Evolutionary conservation across 2,113 vertebrate genomes (phyloP).

Genomic region (Pachypanchax playfairii): DNA sequence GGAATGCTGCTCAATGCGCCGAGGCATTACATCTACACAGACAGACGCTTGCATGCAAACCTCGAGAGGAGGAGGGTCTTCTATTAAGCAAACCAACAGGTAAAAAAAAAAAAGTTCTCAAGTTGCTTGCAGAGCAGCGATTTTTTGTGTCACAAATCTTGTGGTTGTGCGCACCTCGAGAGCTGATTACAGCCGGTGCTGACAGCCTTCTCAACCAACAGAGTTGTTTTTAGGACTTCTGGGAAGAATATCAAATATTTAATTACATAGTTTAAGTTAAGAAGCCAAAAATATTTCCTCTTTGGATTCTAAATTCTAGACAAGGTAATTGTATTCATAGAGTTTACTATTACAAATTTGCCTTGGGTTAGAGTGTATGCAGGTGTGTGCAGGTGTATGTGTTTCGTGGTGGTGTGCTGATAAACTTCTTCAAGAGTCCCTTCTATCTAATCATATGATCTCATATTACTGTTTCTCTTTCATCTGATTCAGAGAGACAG

Average conservation of each 20-base stretch:
- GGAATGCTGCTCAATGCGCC: slow-evolving; percentile 66
- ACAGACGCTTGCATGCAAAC: slow-evolving; percentile 78
- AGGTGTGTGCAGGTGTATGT: too few species aligned
- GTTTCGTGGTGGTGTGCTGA: too few species aligned
- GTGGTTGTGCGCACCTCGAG: slow-evolving; percentile 23
- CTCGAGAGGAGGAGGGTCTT: slow-evolving; percentile 78
- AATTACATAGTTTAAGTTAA: not conserved
- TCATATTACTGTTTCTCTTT: slow-evolving; percentile 54
- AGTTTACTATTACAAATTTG: not conserved
- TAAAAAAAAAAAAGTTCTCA: slow-evolving; percentile 54
- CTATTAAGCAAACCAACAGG: slow-evolving; percentile 79
- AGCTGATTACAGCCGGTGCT: slow-evolving; percentile 38
- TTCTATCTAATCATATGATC: slow-evolving; percentile 49
- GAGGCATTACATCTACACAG: slow-evolving; percentile 79
- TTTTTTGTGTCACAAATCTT: slow-evolving; percentile 27
- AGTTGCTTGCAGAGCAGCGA: slow-evolving; percentile 18
- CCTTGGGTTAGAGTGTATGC: not conserved
- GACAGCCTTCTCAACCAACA: slow-evolving; percentile 31
- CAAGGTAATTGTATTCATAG: not conserved
- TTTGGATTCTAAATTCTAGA: not conserved
- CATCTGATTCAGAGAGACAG: slow-evolving; percentile 51
- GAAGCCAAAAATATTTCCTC: not conserved
- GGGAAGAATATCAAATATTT: not conserved
- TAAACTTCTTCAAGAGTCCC: not conserved
- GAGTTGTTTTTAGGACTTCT: not conserved